Percentiles rank a stretch among this genome's conserved stretches.
phyloP scores from a whole-genome alignment of 1,140 invertebrate genomes.

The Atta colombica region DNA sequence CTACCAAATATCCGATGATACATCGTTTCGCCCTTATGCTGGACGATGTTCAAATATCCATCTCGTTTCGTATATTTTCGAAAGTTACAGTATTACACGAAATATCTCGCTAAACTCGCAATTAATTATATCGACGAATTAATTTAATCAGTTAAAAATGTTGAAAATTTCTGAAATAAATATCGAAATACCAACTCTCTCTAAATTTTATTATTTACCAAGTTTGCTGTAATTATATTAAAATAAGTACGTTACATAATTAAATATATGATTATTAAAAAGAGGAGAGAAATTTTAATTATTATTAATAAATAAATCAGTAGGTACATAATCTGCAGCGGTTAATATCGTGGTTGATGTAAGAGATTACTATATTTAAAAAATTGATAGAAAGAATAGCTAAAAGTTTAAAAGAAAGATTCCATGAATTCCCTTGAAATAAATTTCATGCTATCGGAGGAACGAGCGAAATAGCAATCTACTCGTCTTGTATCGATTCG shows the following conservation, averaged over 20 bases:
- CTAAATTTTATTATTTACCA: neutral
- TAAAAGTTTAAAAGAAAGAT: neutral
- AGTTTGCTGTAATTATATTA: constrained; percentile 17
- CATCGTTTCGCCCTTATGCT: constrained; percentile 47
- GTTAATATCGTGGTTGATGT: neutral
- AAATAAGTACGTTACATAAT: constrained; percentile 1
- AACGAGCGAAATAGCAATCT: constrained; percentile 33
- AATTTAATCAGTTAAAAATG: constrained; percentile 30
- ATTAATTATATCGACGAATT: constrained; percentile 30
- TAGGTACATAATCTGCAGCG: neutral
- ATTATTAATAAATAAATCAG: neutral
- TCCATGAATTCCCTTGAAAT: neutral
- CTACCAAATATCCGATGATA: constrained; percentile 65
- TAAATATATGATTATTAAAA: neutral
- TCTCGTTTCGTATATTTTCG: constrained; percentile 21
- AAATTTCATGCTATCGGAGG: neutral
- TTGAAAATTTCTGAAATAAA: neutral
- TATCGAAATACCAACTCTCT: neutral
- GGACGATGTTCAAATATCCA: constrained; percentile 42
- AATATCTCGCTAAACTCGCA: neutral
- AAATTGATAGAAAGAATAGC: neutral
- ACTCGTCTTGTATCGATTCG: constrained; percentile 49
- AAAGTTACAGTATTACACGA: neutral
- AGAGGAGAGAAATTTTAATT: neutral
- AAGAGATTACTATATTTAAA: neutral